A percentile compares a stretch with the other conserved stretches of the same genome.
phyloP scores from a whole-genome alignment of 1,140 invertebrate genomes.

The Gonioctena quinquepunctata region DNA sequence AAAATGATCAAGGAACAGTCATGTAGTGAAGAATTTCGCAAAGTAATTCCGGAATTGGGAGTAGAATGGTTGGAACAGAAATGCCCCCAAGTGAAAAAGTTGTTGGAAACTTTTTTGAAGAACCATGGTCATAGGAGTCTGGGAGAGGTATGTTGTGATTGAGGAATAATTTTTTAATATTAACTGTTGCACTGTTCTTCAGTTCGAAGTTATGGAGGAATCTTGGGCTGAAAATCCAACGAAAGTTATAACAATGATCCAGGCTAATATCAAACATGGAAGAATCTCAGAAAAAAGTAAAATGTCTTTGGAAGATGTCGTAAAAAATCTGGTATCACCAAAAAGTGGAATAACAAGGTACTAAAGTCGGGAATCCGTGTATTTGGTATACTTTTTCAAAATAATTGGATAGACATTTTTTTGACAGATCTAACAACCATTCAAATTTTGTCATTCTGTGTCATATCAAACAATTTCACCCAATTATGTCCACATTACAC shows the following conservation, averaged over 20 bases:
- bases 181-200: conserved; percentile 27
- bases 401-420: no score
- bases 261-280: conserved; percentile 57
- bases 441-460: no score
- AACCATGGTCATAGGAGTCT: conserved; percentile 75
- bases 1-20: conserved; percentile 58
- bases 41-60: conserved; percentile 59
- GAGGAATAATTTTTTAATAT: neutral
- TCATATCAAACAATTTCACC: no score
- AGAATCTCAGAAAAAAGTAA: conserved; percentile 33
- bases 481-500: no score
- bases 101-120: conserved; percentile 67
- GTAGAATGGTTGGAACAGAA: conserved; percentile 64
- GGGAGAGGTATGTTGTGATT: conserved; percentile 65
- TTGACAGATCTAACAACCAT: no score
- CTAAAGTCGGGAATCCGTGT: no score
- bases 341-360: conserved; percentile 58
- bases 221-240: conserved; percentile 70
- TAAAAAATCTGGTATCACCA: conserved; percentile 57
- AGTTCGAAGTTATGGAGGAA: conserved; percentile 70
- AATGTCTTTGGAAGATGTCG: conserved; percentile 52
- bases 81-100: conserved; percentile 57
- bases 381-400: no score
- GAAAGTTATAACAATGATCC: conserved; percentile 65
- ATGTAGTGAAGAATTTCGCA: conserved; percentile 59